A percentile compares a stretch with the other conserved stretches of the same genome.
These are phyloP conservation scores for Triplophysa siluroides DNA, from an alignment of 2,113 vertebrate species.

Conservation along the genomic window DNA sequence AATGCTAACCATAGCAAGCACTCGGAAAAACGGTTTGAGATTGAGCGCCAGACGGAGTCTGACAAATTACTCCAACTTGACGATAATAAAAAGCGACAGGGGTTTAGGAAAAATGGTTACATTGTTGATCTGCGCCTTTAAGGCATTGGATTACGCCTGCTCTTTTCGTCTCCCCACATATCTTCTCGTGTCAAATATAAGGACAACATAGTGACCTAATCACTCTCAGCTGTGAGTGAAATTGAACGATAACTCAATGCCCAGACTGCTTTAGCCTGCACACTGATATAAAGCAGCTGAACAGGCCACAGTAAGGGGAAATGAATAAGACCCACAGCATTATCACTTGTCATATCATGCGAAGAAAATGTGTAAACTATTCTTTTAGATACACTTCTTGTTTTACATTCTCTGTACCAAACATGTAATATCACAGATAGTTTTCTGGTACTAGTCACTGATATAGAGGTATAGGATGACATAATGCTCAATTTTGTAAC, in stretches of 20 bases:
- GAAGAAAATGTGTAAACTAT: not conserved
- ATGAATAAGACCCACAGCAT: slow-evolving; percentile 17
- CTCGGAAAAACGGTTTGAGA: not conserved
- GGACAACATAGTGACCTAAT: slow-evolving; percentile 59
- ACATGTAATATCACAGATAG: not conserved
- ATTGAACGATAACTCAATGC: slow-evolving; percentile 44
- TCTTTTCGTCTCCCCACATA: slow-evolving; percentile 28
- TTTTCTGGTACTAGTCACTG: not conserved
- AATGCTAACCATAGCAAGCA: not conserved
- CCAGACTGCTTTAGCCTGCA: slow-evolving; percentile 42
- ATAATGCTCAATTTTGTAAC: not conserved
- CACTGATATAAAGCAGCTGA: slow-evolving; percentile 60
- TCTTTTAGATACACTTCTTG: not conserved
- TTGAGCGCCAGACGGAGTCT: slow-evolving; percentile 9
- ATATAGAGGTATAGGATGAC: slow-evolving; percentile 36
- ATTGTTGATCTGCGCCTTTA: slow-evolving; percentile 41
- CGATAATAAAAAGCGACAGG: slow-evolving; percentile 27
- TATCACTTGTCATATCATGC: slow-evolving; percentile 12
- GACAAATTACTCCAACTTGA: slow-evolving; percentile 21
- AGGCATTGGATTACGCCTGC: slow-evolving; percentile 41
- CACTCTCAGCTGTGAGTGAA: slow-evolving; percentile 58
- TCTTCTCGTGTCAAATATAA: slow-evolving; percentile 42
- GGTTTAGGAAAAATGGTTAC: slow-evolving; percentile 33
- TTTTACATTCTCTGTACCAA: not conserved
- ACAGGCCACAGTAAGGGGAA: slow-evolving; percentile 26